Evolutionary conservation across 1,140 invertebrate genomes (phyloP).

Genomic region (Mylabris phalerata): DNA sequence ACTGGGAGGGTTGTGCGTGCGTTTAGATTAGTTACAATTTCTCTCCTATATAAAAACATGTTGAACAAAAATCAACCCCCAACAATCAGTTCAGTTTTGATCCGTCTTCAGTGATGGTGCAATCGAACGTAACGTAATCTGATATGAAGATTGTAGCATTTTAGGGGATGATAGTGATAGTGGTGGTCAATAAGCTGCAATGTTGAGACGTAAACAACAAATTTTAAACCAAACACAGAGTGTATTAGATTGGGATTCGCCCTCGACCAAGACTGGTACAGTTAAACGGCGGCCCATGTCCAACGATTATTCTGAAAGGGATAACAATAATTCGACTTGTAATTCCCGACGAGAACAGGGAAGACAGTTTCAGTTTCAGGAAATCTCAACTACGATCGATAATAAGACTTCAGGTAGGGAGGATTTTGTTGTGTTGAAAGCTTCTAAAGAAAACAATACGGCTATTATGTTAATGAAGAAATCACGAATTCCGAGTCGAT

Average conservation of each 20-base stretch:
- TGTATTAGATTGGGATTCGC: conserved; percentile 58
- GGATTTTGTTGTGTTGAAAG: neutral
- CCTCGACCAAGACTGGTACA: conserved; percentile 58
- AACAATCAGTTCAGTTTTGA: neutral
- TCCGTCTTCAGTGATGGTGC: neutral
- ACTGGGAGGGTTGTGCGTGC: conserved; percentile 14
- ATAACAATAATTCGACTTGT: conserved; percentile 1
- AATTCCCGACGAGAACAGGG: conserved; percentile 12
- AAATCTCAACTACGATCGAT: neutral
- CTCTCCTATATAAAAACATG: conserved; percentile 1
- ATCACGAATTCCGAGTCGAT: neutral
- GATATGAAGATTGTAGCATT: neutral
- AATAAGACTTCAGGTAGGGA: neutral
- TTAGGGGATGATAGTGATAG: too few species aligned
- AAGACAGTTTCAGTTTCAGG: neutral
- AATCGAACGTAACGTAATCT: conserved; percentile 15
- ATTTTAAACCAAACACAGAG: conserved; percentile 7
- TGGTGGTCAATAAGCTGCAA: too few species aligned
- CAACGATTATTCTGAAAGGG: conserved; percentile 35
- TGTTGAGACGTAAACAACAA: conserved; percentile 17
- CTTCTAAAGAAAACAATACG: too few species aligned
- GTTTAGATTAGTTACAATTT: conserved; percentile 37
- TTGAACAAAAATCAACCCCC: too few species aligned
- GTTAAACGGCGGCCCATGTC: conserved; percentile 55
- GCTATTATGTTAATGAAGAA: neutral